Conservation (phyloP, 2,113 vertebrate species). For the Lonchura striata region DNA sequence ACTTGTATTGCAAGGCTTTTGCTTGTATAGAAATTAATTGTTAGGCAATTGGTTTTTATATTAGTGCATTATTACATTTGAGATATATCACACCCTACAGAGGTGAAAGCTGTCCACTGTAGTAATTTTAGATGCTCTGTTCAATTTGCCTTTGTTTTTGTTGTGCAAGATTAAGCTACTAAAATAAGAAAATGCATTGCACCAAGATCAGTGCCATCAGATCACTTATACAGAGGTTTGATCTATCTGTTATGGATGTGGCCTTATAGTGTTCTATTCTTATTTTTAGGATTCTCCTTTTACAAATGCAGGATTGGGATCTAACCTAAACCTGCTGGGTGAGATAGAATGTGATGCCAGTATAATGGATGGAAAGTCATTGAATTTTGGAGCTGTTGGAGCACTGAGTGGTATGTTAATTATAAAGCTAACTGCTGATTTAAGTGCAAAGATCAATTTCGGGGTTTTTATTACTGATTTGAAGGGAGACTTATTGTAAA, state of each 20-base stretch:
- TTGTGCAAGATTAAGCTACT: background rate
- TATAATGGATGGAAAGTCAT: slow-evolving; percentile 97
- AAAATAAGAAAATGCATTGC: background rate
- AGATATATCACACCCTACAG: fast-evolving
- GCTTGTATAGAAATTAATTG: background rate
- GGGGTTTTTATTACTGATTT: background rate
- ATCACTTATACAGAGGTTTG: background rate
- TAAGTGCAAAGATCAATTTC: background rate
- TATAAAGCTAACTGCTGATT: background rate
- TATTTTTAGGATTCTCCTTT: slow-evolving; percentile 93
- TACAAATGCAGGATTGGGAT: slow-evolving; percentile 97
- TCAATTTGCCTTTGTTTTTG: background rate
- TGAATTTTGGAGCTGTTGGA: slow-evolving; percentile 96
- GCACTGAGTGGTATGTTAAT: slow-evolving; percentile 86
- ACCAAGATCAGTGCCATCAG: background rate
- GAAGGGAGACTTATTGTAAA: background rate
- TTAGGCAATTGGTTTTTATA: background rate
- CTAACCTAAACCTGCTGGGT: slow-evolving; percentile 95
- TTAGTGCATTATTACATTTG: background rate
- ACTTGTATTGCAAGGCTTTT: background rate
- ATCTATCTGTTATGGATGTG: background rate
- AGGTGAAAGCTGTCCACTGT: background rate
- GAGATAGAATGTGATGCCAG: slow-evolving; percentile 98
- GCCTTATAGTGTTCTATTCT: background rate
- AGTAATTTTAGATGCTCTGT: background rate